These are phyloP conservation scores for Dolichoris vasculosae DNA, from an alignment of 1,140 invertebrate species.

Conservation along the genomic window DNA sequence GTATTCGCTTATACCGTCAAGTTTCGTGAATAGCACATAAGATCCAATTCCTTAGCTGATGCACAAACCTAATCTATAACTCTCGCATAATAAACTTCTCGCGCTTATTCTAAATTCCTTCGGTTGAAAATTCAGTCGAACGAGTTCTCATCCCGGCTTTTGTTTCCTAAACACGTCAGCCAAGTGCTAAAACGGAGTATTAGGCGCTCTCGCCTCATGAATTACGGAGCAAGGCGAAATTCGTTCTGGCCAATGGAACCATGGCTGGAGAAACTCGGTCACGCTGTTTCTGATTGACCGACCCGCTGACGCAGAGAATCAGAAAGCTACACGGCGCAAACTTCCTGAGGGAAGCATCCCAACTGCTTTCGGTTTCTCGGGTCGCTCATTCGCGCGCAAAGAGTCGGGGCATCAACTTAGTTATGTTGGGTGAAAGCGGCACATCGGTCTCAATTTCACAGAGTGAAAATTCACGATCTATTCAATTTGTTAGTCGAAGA, in stretches of 20 bases:
- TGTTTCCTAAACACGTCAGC: constrained; percentile 4
- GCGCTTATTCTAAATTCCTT: neutral
- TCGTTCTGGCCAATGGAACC: neutral
- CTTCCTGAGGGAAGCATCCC: neutral
- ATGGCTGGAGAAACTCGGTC: constrained; percentile 53
- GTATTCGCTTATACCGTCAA: neutral
- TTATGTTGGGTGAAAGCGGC: neutral
- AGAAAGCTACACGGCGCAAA: neutral
- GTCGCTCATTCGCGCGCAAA: too few species aligned
- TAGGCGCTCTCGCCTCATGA: constrained; percentile 1
- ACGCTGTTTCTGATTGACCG: constrained; percentile 51
- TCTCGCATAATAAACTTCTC: neutral
- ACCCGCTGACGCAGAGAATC: constrained; percentile 29
- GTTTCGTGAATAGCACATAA: neutral
- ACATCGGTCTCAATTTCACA: neutral
- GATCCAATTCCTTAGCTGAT: neutral
- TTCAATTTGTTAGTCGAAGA: neutral
- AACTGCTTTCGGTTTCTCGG: too few species aligned
- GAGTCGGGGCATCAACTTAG: too few species aligned
- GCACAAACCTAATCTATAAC: constrained; percentile 7
- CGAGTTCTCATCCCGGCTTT: neutral
- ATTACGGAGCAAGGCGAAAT: constrained; percentile 19
- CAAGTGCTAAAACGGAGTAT: constrained; percentile 8
- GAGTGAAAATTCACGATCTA: neutral
- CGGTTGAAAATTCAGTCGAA: neutral